These are phyloP conservation scores for Gadopsis bispinosus DNA, from an alignment of 2,797 vertebrate species.

Conservation along the genomic window DNA sequence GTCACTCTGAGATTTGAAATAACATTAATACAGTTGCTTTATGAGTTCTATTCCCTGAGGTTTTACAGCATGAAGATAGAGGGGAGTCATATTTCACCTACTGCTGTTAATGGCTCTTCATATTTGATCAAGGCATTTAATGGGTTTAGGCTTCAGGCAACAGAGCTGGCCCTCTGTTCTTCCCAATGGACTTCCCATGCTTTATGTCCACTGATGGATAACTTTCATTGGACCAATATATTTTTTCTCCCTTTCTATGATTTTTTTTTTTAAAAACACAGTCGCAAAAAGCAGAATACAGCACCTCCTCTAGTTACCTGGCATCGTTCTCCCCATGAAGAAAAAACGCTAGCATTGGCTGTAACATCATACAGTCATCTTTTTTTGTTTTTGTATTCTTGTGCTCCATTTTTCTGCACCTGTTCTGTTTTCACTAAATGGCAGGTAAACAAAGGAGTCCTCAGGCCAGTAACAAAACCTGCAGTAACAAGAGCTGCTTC, in stretches of 20 bases:
- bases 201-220: conserved; percentile 37
- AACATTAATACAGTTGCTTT: conserved; percentile 3
- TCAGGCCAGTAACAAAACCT: conserved; percentile 40
- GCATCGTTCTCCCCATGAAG: not conserved
- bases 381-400: conserved; percentile 1
- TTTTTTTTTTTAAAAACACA: conserved; percentile 14
- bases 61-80: not conserved
- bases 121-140: conserved; percentile 47
- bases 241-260: not conserved
- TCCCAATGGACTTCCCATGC: conserved; percentile 15
- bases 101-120: conserved; percentile 22
- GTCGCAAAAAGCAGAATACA: not conserved
- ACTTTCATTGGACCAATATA: conserved; percentile 37
- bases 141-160: conserved; percentile 34
- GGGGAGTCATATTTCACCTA: conserved; percentile 32
- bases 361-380: conserved; percentile 1
- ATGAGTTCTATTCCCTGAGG: conserved; percentile 15
- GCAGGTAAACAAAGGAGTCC: conserved; percentile 63
- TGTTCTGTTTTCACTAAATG: conserved; percentile 51
- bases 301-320: not conserved
- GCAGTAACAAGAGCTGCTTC: conserved; percentile 55
- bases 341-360: not conserved
- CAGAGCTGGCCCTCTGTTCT: conserved; percentile 1
- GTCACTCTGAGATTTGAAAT: conserved; percentile 25
- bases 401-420: conserved; percentile 45